Evolutionary conservation across 92 coral and sea anemone species (phyloP).

Genomic region (Montipora capitata): DNA sequence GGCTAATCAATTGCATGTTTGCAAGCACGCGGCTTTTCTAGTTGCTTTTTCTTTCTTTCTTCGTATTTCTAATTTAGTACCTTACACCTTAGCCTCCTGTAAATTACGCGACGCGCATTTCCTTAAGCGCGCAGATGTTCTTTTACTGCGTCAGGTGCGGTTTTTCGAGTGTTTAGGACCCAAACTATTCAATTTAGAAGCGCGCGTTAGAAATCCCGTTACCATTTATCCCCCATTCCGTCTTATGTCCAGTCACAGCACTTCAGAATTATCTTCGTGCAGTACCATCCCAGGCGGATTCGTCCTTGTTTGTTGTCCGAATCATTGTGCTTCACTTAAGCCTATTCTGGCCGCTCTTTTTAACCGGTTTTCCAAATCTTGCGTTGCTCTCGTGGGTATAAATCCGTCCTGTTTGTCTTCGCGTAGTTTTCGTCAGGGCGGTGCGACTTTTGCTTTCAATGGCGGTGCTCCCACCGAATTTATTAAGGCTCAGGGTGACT

Average conservation of each 20-base stretch:
- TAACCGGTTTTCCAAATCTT: background rate
- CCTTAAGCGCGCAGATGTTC: background rate
- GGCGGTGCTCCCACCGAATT: no score
- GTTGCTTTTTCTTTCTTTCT: constrained; percentile 54
- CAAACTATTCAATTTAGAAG: no score
- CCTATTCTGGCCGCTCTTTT: background rate
- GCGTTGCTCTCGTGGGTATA: background rate
- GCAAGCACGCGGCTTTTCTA: constrained; percentile 59
- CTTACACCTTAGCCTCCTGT: constrained; percentile 26
- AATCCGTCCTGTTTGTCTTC: constrained; percentile 45
- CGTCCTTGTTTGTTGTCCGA: no score
- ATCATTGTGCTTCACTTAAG: no score
- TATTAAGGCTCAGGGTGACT: no score
- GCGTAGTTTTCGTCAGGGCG: constrained; percentile 33
- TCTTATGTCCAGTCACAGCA: constrained; percentile 64
- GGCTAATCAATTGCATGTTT: background rate
- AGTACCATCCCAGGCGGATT: no score
- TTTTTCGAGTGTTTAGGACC: no score
- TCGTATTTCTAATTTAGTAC: constrained; percentile 11
- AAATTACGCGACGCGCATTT: background rate
- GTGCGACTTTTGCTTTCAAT: constrained; percentile 3
- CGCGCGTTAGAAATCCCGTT: constrained; percentile 23
- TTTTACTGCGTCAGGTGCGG: no score
- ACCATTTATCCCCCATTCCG: constrained; percentile 42
- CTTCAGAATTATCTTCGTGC: constrained; percentile 27